phyloP scores from a whole-genome alignment of 2,113 vertebrate species.

The Odocoileus virginianus region DNA sequence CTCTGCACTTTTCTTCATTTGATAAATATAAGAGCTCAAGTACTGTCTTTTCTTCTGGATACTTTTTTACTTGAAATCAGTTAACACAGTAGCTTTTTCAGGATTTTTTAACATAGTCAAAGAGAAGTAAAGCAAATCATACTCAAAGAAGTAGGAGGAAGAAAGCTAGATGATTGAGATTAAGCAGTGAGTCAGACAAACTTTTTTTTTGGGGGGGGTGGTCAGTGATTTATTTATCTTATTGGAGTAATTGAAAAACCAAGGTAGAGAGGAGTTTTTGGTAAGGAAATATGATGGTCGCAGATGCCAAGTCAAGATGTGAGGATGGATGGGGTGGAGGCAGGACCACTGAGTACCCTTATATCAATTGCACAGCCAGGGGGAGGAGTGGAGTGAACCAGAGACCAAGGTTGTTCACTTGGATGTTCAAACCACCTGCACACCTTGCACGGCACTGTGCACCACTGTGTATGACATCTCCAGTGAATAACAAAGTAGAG shows the following conservation, averaged over 20 bases:
- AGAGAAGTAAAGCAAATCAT: conserved; percentile 63
- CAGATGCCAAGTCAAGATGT: background rate
- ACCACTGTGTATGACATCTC: background rate
- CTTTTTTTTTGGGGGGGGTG: background rate
- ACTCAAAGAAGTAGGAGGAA: background rate
- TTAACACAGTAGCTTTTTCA: conserved; percentile 27
- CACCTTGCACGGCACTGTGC: background rate
- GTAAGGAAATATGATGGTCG: background rate
- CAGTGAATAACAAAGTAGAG: background rate
- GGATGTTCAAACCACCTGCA: background rate
- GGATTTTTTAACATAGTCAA: conserved; percentile 3
- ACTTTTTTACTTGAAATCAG: conserved; percentile 32
- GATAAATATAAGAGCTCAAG: conserved; percentile 15
- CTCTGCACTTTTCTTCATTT: conserved; percentile 53
- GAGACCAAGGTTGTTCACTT: background rate
- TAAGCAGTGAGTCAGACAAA: background rate
- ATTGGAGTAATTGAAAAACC: background rate
- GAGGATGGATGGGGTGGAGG: background rate
- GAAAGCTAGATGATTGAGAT: background rate
- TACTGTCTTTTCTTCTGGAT: conserved; percentile 27
- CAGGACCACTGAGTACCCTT: background rate
- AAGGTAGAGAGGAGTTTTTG: background rate
- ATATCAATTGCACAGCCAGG: background rate
- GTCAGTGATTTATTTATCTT: background rate
- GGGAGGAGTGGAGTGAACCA: background rate